Evolutionary conservation across 2,797 vertebrate species (phyloP), one percentile per base, ranked within the genome.

Genomic region (Garrulus glandarius): DNA sequence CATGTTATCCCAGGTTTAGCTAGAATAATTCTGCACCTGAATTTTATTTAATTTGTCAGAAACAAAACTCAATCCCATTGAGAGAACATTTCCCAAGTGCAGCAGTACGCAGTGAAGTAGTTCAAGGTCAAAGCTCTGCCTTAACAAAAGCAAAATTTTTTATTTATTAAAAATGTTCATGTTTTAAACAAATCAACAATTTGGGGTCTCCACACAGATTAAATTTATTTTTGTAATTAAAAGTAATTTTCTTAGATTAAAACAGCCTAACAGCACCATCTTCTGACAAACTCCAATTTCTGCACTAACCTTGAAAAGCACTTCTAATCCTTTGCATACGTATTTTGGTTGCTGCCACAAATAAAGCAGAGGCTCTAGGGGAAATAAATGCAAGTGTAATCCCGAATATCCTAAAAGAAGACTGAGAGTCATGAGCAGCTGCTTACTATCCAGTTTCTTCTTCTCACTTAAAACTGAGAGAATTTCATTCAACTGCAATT

Each of bases 261-360:
- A 95, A 18, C 95, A 74, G 95, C 91, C 87, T 85, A 96, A 97
- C 87, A 95, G 96, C 97, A 96, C 97, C 97, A 97, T 94, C 97
- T 98, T 96, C 97, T 97, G 97, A 96, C 93, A 95, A 87, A 37
- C 59, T 75, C 46, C 46, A 79, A 57, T 93, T 92, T 84, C 63
- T 96, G 72, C 95, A 91, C 63, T 96, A 87, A 94, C 92, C 70
- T 89, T 96, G 87, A 95, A 86, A 83, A 89, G 78, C 63, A 49
- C 41, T 92, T 96, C 69, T 60, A 87, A 74, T 81, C 67, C 49
- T 93, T 53, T 68, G 34, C 6, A 43, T 82, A 36, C 11, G 11
- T 52, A 24, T 76, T 94, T 95, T 80, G 34, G 18, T 76, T 70
- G 15, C 69, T 93, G 65, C 71, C 94, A 81, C 57, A 82, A 76